phyloP scores from a whole-genome alignment of 2,888 invertebrate genomes.

The Sinelater perroti region DNA sequence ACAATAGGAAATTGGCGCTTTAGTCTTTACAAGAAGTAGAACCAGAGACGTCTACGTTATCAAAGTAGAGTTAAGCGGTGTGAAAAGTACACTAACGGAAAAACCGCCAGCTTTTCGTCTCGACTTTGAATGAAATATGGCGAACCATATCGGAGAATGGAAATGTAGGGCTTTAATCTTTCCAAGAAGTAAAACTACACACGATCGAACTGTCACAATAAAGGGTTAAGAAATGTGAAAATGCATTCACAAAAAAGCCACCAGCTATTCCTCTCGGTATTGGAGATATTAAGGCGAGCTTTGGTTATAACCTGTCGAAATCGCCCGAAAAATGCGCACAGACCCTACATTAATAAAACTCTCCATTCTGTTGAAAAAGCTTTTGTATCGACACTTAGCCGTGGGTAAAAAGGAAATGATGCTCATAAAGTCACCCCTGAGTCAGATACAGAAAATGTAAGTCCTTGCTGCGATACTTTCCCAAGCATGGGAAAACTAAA shows the following conservation, averaged over 20 bases:
- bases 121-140: too few relatives aligned
- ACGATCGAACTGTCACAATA: neutral
- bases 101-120: too few relatives aligned
- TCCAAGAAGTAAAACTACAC: neutral
- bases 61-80: too few relatives aligned
- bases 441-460: neutral
- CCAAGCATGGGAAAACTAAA: too few relatives aligned
- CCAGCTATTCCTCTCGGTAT: neutral
- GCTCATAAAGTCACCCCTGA: neutral
- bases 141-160: too few relatives aligned
- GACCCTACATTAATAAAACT: neutral
- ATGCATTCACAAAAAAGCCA: neutral
- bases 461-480: too few relatives aligned
- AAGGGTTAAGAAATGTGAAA: neutral
- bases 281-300: neutral
- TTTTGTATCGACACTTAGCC: neutral
- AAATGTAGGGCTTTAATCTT: too few relatives aligned
- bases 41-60: too few relatives aligned
- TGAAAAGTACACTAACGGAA: too few relatives aligned
- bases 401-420: neutral
- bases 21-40: too few relatives aligned
- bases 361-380: neutral
- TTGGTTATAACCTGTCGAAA: neutral
- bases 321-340: neutral
- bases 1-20: too few relatives aligned